These are phyloP conservation scores for Venusia cambrica DNA, from an alignment of 2,888 invertebrate genomes.

Conservation along the genomic window DNA sequence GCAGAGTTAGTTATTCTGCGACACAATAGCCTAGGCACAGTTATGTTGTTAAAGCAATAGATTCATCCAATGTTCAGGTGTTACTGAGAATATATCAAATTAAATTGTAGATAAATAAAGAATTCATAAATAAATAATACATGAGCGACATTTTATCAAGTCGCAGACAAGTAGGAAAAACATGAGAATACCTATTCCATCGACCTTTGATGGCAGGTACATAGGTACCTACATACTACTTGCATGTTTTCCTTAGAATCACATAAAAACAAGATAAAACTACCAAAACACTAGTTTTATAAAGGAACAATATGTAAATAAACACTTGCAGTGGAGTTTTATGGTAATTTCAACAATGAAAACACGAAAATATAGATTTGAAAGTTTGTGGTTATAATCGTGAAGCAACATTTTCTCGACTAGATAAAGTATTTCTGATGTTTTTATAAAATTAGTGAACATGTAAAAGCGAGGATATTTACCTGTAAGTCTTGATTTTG, in stretches of 20 bases:
- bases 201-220: not conserved
- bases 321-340: not conserved
- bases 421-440: slow-evolving; percentile 9
- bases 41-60: no score
- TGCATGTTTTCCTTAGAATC: slow-evolving; percentile 2
- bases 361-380: slow-evolving; percentile 6
- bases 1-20: no score
- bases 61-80: no score
- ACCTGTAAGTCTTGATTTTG: slow-evolving; percentile 76
- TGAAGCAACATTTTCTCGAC: slow-evolving; percentile 40
- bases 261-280: not conserved
- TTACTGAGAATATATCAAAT: no score
- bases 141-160: slow-evolving; percentile 6
- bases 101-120: slow-evolving; percentile 5
- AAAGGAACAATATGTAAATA: no score
- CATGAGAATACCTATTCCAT: not conserved
- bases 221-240: not conserved
- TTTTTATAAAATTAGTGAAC: not conserved
- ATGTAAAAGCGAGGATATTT: slow-evolving; percentile 31
- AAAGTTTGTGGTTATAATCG: slow-evolving; percentile 61
- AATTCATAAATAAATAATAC: slow-evolving; percentile 10
- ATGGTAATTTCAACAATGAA: slow-evolving; percentile 1
- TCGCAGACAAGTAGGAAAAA: not conserved
- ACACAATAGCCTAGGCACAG: no score
- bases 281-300: not conserved